Evolutionary conservation across 2,797 vertebrate genomes (phyloP).

Genomic region (Cossypha caffra): DNA sequence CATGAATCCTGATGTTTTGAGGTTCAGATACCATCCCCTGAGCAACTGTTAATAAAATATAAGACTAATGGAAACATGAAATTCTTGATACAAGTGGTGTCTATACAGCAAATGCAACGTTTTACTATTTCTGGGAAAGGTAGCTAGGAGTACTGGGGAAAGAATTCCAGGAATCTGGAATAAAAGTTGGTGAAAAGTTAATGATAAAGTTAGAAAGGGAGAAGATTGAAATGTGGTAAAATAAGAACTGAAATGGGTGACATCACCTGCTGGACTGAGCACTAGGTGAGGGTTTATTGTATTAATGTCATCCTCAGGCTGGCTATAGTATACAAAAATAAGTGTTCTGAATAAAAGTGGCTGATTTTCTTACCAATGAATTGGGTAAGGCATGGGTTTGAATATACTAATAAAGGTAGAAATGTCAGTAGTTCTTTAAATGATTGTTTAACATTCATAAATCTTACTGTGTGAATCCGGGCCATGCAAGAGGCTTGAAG

Average conservation of each 20-base stretch:
- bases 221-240: background rate
- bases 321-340: background rate
- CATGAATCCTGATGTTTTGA: background rate
- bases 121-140: background rate
- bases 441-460: background rate
- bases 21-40: background rate
- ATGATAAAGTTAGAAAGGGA: background rate
- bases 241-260: background rate
- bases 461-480: background rate
- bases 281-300: background rate
- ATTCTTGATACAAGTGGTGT: background rate
- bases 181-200: background rate
- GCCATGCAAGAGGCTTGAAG: background rate
- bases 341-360: background rate
- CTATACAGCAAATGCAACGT: rapidly evolving
- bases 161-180: background rate
- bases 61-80: background rate
- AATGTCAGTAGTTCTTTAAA: background rate
- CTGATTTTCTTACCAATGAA: background rate
- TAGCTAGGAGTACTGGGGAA: background rate
- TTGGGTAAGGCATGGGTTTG: background rate
- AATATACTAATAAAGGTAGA: background rate
- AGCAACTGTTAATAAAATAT: background rate
- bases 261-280: background rate
- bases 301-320: background rate